Conservation (phyloP, 2,113 vertebrate genomes). For the Cottus gobio region DNA sequence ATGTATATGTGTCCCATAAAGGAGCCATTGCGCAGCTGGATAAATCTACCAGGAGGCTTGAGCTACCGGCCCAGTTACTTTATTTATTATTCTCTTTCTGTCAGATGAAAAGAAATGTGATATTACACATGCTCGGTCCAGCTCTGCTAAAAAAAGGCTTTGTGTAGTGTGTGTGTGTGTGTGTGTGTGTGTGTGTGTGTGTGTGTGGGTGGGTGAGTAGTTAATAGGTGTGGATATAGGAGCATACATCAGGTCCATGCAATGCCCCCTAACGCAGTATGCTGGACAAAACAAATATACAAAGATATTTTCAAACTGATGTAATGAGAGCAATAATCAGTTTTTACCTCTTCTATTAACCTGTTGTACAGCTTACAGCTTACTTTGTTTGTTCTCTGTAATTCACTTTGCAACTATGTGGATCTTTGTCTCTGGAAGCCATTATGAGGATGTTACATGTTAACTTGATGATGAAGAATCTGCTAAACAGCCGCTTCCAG, state of each 20-base stretch:
- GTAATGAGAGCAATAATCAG: not conserved
- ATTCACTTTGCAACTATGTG: not conserved
- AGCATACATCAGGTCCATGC: slow-evolving; percentile 10
- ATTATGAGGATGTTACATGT: not conserved
- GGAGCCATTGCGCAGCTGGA: slow-evolving; percentile 56
- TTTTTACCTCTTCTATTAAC: not conserved
- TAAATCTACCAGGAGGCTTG: slow-evolving; percentile 63
- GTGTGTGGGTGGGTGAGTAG: not conserved
- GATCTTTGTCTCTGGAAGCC: not conserved
- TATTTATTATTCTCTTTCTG: slow-evolving; percentile 62
- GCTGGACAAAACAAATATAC: not conserved
- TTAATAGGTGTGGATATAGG: not conserved
- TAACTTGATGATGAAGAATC: not conserved
- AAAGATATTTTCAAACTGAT: not conserved
- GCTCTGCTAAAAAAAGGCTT: slow-evolving; percentile 2
- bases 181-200: not conserved
- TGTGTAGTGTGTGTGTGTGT: slow-evolving; percentile 3
- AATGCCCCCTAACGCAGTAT: not conserved
- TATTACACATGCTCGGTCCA: not conserved
- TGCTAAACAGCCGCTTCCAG: not conserved
- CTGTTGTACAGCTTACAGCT: not conserved
- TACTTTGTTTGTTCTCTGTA: not conserved
- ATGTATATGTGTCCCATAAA: slow-evolving; percentile 63
- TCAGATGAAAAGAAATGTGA: slow-evolving; percentile 58
- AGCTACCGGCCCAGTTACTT: slow-evolving; percentile 41